These are phyloP conservation scores for Matsumyia berberina DNA, from an alignment of 2,888 invertebrate species.

Conservation along the genomic window DNA sequence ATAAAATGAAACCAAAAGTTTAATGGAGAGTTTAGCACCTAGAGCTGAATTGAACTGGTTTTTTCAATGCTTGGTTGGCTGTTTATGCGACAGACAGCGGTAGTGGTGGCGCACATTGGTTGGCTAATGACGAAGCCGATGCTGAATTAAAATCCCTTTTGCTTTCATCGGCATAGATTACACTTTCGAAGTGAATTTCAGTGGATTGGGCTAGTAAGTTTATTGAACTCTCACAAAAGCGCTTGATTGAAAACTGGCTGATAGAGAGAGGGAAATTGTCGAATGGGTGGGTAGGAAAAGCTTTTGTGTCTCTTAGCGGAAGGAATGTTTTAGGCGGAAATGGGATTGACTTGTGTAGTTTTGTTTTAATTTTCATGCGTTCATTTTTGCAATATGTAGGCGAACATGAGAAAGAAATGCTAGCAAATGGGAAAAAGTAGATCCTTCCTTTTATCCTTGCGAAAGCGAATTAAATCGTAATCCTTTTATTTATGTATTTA, in stretches of 20 bases:
- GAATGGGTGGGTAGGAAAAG: not conserved
- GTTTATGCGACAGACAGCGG: not conserved
- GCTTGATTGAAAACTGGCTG: conserved; percentile 6
- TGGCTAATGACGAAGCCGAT: conserved; percentile 30
- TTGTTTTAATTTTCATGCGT: not conserved
- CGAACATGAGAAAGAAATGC: no score
- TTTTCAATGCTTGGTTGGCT: not conserved
- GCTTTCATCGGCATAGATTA: conserved; percentile 48
- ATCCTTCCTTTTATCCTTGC: no score
- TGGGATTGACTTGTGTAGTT: conserved; percentile 14
- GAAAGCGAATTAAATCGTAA: no score
- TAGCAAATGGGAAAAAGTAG: no score
- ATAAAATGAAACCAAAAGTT: conserved; percentile 49
- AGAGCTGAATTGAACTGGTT: conserved; percentile 20
- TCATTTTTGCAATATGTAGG: not conserved
- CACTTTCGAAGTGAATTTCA: conserved; percentile 34
- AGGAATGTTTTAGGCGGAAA: conserved; percentile 27
- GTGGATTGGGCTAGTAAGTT: conserved; percentile 48
- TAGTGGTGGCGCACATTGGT: not conserved
- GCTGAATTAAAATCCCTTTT: conserved; percentile 66
- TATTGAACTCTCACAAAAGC: conserved; percentile 55
- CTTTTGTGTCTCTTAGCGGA: conserved; percentile 30
- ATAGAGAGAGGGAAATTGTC: conserved; percentile 7
- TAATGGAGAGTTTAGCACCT: conserved; percentile 34
- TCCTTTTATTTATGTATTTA: no score